Evolutionary conservation across 1,140 invertebrate species (phyloP).

Genomic region (Ceratosolen solmsi): DNA sequence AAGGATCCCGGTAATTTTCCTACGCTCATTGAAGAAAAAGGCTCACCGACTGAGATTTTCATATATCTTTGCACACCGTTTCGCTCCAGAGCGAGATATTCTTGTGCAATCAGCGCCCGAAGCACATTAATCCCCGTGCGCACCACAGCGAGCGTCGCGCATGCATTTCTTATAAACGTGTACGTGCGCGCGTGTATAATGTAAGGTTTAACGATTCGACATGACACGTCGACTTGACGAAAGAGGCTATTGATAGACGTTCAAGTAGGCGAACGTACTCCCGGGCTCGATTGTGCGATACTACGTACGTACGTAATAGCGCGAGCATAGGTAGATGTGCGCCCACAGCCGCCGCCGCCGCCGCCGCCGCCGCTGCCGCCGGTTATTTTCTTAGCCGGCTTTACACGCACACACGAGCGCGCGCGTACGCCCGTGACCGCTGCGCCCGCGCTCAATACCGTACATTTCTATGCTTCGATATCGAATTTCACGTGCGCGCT

Average conservation of each 20-base stretch:
- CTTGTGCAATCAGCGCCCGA: constrained; percentile 9
- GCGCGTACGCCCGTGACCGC: neutral
- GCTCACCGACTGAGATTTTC: neutral
- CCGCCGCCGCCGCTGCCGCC: too few species aligned
- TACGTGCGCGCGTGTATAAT: constrained; percentile 18
- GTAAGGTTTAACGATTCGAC: constrained; percentile 58
- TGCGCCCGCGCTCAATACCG: constrained; percentile 35
- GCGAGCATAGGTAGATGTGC: constrained; percentile 19
- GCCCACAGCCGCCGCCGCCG: constrained; percentile 22
- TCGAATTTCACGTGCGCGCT: constrained; percentile 33
- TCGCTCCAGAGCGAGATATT: constrained; percentile 4
- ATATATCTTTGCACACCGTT: neutral
- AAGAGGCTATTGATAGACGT: constrained; percentile 66
- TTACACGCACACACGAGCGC: too few species aligned
- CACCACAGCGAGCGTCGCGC: neutral
- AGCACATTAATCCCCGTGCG: constrained; percentile 3
- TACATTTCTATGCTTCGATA: constrained; percentile 45
- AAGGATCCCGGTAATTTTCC: neutral
- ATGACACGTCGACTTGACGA: constrained; percentile 64
- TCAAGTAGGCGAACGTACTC: constrained; percentile 53
- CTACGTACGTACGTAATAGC: constrained; percentile 18
- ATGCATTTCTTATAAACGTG: constrained; percentile 15
- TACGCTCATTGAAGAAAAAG: neutral
- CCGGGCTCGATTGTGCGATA: constrained; percentile 43
- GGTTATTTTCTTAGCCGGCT: constrained; percentile 11